These are phyloP conservation scores for Pangasius mekongensis DNA, from an alignment of 2,797 vertebrate genomes.

Conservation along the genomic window DNA sequence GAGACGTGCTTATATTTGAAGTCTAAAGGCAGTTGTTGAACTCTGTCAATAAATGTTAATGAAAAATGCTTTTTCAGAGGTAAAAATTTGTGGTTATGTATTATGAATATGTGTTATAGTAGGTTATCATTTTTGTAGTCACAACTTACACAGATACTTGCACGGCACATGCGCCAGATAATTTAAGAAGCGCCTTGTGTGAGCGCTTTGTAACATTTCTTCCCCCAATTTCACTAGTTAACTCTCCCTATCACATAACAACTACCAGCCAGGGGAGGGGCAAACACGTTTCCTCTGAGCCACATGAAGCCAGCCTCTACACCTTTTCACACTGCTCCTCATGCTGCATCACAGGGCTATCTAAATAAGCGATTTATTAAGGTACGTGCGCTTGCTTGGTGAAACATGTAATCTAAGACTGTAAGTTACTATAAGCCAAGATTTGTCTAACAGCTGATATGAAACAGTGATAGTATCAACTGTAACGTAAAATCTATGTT, in stretches of 20 bases:
- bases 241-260: not conserved
- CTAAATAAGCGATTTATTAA: not conserved
- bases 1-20: not conserved
- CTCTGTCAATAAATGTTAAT: not conserved
- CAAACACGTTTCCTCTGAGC: not conserved
- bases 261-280: not conserved
- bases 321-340: not conserved
- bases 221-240: not conserved
- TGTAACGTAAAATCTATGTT: not conserved
- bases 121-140: not conserved
- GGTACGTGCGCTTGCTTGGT: not conserved
- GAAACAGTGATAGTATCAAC: not conserved
- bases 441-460: not conserved
- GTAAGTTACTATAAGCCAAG: not conserved
- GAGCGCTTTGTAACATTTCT: not conserved
- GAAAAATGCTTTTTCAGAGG: not conserved
- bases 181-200: not conserved
- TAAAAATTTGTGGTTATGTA: not conserved
- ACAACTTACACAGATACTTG: too few species aligned
- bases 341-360: not conserved
- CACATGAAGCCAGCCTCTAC: not conserved
- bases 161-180: not conserved
- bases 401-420: not conserved
- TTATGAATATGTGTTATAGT: not conserved
- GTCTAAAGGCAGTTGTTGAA: not conserved